Conservation (phyloP, 1,140 invertebrate species). For the Hesperophylax magnus region DNA sequence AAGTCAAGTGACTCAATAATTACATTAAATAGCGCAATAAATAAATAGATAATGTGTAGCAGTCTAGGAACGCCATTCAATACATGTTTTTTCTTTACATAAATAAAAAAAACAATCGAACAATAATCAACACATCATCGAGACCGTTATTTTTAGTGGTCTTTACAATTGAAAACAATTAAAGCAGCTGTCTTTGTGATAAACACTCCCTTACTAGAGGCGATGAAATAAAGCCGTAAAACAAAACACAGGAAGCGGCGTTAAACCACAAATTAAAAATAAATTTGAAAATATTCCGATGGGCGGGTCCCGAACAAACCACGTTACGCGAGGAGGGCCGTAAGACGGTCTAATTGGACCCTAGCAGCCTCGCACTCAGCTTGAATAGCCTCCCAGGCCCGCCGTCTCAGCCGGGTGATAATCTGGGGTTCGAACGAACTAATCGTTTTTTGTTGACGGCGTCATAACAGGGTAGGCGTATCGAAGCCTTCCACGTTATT, state of each 20-base stretch:
- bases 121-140: no score
- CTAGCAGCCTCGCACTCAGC: neutral
- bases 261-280: constrained; percentile 45
- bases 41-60: no score
- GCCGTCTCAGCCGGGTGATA: neutral
- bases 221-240: constrained; percentile 40
- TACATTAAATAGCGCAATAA: no score
- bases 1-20: no score
- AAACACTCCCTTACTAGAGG: constrained; percentile 17
- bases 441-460: constrained; percentile 29
- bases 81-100: no score
- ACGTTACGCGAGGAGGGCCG: constrained; percentile 41
- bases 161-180: neutral
- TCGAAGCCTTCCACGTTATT: neutral
- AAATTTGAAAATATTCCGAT: constrained; percentile 32
- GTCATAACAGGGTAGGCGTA: neutral
- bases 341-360: constrained; percentile 38
- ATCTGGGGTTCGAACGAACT: neutral
- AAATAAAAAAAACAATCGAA: no score
- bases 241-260: constrained; percentile 46
- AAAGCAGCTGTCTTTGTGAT: constrained; percentile 3
- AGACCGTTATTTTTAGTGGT: constrained; percentile 4
- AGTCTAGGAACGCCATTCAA: no score
- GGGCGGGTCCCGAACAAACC: constrained; percentile 35
- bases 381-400: neutral